Evolutionary conservation across 2,113 vertebrate genomes (phyloP).

Genomic region (Hiodon tergisus): DNA sequence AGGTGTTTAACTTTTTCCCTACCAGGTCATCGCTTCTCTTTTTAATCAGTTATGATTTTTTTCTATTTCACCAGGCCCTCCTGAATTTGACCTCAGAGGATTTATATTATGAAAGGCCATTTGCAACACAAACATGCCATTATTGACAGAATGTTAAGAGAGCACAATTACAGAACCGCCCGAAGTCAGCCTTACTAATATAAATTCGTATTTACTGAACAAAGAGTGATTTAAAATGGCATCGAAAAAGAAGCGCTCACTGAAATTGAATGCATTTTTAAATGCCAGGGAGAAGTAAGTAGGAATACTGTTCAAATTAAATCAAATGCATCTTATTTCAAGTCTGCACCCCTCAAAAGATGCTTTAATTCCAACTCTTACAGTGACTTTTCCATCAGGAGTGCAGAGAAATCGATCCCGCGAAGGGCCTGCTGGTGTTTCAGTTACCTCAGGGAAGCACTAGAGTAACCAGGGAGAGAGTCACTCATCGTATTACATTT

Average conservation of each 20-base stretch:
- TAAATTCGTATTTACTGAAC: conserved; percentile 33
- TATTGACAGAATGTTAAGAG: conserved; percentile 22
- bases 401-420: conserved; percentile 46
- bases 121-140: conserved; percentile 35
- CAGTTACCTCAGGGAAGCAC: conserved; percentile 17
- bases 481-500: conserved; percentile 38
- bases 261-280: not conserved
- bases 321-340: conserved; percentile 14
- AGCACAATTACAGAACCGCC: conserved; percentile 36
- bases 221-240: conserved; percentile 23
- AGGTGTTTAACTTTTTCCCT: not conserved
- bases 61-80: conserved; percentile 30
- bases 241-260: not conserved
- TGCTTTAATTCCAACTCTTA: conserved; percentile 27
- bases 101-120: conserved; percentile 23
- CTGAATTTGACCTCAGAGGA: conserved; percentile 31
- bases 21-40: conserved; percentile 9
- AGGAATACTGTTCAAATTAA: not conserved
- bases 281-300: not conserved
- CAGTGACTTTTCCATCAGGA: conserved; percentile 38
- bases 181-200: conserved; percentile 26
- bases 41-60: conserved; percentile 48
- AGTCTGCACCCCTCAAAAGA: conserved; percentile 26
- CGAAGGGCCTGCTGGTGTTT: conserved; percentile 30
- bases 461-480: conserved; percentile 29